These are phyloP conservation scores for Sinodicranocentrus sp. DNA, from an alignment of 2,888 invertebrate species.

Conservation along the genomic window DNA sequence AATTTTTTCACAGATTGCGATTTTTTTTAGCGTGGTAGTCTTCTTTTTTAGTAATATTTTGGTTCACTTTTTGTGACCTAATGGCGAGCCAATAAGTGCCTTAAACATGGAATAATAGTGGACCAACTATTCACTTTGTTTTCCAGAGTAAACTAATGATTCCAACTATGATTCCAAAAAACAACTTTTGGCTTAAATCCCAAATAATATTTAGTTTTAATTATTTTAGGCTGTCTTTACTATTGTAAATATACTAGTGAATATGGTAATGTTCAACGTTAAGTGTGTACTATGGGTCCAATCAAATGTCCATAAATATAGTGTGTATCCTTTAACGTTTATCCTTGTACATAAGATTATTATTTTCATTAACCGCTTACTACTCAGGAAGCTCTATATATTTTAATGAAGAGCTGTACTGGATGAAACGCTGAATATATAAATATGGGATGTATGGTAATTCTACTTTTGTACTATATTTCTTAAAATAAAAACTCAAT, in stretches of 20 bases:
- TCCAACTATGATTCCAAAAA: constrained; percentile 19
- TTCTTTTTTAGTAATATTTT: constrained; percentile 15
- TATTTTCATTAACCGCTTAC: constrained; percentile 68
- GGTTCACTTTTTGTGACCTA: neutral
- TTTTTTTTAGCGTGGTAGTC: neutral
- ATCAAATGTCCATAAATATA: too few species aligned
- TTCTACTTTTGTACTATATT: constrained; percentile 54
- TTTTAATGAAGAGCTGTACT: neutral
- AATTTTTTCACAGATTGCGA: neutral
- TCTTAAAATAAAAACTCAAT: constrained; percentile 9
- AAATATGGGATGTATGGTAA: constrained; percentile 12
- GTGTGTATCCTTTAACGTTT: constrained; percentile 10
- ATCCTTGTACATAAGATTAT: constrained; percentile 59
- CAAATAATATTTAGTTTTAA: neutral
- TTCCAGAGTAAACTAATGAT: neutral
- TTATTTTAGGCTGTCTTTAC: too few species aligned
- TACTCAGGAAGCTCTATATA: constrained; percentile 58
- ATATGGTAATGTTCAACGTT: too few species aligned
- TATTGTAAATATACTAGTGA: too few species aligned
- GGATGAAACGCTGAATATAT: neutral
- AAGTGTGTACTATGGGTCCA: too few species aligned
- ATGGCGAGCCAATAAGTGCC: constrained; percentile 25
- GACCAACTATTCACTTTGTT: neutral
- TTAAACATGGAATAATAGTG: constrained; percentile 6
- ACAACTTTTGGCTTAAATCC: neutral